These are phyloP conservation scores for Phengaris alcon DNA, from an alignment of 2,888 invertebrate genomes.

Conservation along the genomic window DNA sequence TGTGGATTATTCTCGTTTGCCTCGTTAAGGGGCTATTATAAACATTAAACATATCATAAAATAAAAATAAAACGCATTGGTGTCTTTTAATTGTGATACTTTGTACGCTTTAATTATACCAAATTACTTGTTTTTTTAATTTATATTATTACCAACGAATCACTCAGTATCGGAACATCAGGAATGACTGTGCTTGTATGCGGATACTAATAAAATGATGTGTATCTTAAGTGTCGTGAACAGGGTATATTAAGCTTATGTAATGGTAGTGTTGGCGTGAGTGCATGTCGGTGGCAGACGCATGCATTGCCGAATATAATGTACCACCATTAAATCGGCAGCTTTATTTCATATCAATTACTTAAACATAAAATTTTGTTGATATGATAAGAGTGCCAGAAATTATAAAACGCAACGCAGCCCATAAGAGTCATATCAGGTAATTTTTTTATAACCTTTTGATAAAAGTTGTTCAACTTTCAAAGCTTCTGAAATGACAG, in stretches of 20 bases:
- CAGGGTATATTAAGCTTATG: constrained; percentile 32
- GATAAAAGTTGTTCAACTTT: too few relatives aligned
- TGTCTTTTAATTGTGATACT: not conserved
- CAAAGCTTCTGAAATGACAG: too few relatives aligned
- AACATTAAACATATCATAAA: not conserved
- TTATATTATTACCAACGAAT: not conserved
- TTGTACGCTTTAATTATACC: not conserved
- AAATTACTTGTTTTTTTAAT: not conserved
- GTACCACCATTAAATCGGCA: too few relatives aligned
- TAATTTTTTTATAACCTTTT: too few relatives aligned
- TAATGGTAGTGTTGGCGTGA: constrained; percentile 36
- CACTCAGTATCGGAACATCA: not conserved
- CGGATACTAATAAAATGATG: constrained; percentile 19
- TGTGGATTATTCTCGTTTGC: not conserved
- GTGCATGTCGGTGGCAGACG: constrained; percentile 33
- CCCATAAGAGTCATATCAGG: too few relatives aligned
- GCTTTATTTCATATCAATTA: too few relatives aligned
- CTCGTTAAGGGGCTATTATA: not conserved
- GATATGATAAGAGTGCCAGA: too few relatives aligned
- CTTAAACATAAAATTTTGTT: too few relatives aligned
- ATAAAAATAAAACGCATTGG: not conserved
- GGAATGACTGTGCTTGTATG: not conserved
- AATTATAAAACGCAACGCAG: too few relatives aligned
- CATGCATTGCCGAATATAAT: not conserved
- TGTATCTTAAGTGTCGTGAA: constrained; percentile 29